phyloP scores from a whole-genome alignment of 2,797 vertebrate species.

The Molothrus ater region DNA sequence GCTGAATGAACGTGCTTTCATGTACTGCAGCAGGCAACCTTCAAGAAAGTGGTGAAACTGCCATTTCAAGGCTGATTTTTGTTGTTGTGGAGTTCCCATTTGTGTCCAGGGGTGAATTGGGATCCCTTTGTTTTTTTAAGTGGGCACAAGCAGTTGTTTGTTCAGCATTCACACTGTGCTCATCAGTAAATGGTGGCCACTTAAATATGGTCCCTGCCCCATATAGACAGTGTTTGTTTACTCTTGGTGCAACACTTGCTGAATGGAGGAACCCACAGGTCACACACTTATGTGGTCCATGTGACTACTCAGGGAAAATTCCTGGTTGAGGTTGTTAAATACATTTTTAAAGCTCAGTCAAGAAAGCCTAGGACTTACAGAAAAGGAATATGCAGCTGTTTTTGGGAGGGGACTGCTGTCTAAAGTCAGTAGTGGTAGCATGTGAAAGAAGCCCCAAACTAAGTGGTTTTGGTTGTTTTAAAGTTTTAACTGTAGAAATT shows the following conservation, averaged over 20 bases:
- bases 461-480: background rate
- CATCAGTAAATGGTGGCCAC: background rate
- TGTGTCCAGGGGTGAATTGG: background rate
- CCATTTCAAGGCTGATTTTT: background rate
- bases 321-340: background rate
- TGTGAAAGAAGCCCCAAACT: background rate
- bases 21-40: background rate
- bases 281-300: rapidly evolving
- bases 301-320: background rate
- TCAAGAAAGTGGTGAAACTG: background rate
- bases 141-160: background rate
- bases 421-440: background rate
- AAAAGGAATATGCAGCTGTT: background rate
- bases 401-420: background rate
- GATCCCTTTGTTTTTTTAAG: background rate
- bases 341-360: background rate
- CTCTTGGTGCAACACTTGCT: background rate
- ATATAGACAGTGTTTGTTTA: background rate
- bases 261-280: background rate
- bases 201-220: background rate
- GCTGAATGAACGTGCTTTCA: background rate
- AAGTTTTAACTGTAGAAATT: background rate
- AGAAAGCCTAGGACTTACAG: background rate
- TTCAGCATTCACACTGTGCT: background rate
- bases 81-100: background rate